Percentiles rank a stretch among this genome's conserved stretches.
Conservation (phyloP, 2,888 invertebrate genomes). For the Catocala sponsa region DNA sequence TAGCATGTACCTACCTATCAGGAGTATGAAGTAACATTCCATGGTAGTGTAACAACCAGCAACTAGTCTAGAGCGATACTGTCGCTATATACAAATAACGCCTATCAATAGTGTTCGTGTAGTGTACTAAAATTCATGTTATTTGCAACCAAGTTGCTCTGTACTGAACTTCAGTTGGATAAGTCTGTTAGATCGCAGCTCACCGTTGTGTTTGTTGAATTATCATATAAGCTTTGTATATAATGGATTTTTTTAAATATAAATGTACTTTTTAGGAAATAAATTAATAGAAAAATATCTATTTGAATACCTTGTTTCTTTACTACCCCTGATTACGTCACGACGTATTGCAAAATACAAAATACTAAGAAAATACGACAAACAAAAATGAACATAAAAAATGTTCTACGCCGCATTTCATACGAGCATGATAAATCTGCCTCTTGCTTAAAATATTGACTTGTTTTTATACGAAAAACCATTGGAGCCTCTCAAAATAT, state of each 20-base stretch:
- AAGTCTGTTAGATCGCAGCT: conserved; percentile 59
- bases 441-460: neutral
- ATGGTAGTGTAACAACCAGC: conserved; percentile 75
- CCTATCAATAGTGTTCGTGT: conserved; percentile 58
- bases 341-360: neutral
- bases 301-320: conserved; percentile 40
- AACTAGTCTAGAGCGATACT: conserved; percentile 82
- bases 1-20: conserved; percentile 71
- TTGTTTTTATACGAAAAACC: conserved; percentile 7
- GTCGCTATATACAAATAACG: conserved; percentile 63
- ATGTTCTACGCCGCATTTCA: neutral
- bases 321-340: conserved; percentile 9
- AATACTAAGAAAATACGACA: neutral
- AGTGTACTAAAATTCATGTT: conserved; percentile 59
- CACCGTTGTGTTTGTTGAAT: conserved; percentile 58
- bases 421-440: neutral
- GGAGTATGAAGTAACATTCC: conserved; percentile 76
- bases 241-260: conserved; percentile 63
- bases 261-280: conserved; percentile 54
- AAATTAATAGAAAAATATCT: conserved; percentile 59
- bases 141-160: conserved; percentile 76
- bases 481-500: conserved; percentile 6
- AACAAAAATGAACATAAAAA: conserved; percentile 2
- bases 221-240: conserved; percentile 71
- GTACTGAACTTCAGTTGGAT: conserved; percentile 61